Conservation (phyloP, 2,888 invertebrate species). For the Nudaria mundana region DNA sequence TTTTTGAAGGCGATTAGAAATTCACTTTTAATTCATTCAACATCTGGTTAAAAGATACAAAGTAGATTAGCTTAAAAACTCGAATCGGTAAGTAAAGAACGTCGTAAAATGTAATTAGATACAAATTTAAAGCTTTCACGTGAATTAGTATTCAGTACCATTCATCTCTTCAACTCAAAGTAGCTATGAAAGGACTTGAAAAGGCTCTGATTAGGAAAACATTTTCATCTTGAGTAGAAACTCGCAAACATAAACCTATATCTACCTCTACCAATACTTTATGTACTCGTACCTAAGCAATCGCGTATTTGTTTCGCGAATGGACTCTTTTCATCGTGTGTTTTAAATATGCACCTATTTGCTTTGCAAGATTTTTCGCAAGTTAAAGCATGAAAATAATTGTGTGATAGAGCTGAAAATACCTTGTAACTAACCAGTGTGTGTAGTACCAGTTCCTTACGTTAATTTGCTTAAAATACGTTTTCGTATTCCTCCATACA, state of each 20-base stretch:
- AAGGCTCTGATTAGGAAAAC: slow-evolving; percentile 50
- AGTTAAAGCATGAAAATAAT: too few relatives aligned
- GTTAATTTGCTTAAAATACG: too few relatives aligned
- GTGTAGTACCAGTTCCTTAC: too few relatives aligned
- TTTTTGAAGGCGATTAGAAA: too few relatives aligned
- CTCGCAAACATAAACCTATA: too few relatives aligned
- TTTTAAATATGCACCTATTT: too few relatives aligned
- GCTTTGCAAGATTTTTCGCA: too few relatives aligned
- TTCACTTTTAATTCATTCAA: background rate
- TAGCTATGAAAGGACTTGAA: slow-evolving; percentile 45
- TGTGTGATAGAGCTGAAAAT: too few relatives aligned
- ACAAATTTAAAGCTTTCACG: slow-evolving; percentile 32
- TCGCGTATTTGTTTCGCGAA: slow-evolving; percentile 30
- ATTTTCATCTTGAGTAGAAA: slow-evolving; percentile 43
- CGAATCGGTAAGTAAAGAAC: slow-evolving; percentile 16
- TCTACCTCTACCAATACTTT: too few relatives aligned
- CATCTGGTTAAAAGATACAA: slow-evolving; percentile 8
- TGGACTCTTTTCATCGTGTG: slow-evolving; percentile 15
- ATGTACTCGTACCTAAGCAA: too few relatives aligned
- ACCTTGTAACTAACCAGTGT: too few relatives aligned
- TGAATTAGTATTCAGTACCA: slow-evolving; percentile 57
- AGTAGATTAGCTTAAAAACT: slow-evolving; percentile 16
- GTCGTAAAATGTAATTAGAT: slow-evolving; percentile 35
- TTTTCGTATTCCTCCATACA: too few relatives aligned
- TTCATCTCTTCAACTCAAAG: slow-evolving; percentile 57